Evolutionary conservation across 1,140 invertebrate genomes (phyloP).

Genomic region (Arctopsyche grandis): DNA sequence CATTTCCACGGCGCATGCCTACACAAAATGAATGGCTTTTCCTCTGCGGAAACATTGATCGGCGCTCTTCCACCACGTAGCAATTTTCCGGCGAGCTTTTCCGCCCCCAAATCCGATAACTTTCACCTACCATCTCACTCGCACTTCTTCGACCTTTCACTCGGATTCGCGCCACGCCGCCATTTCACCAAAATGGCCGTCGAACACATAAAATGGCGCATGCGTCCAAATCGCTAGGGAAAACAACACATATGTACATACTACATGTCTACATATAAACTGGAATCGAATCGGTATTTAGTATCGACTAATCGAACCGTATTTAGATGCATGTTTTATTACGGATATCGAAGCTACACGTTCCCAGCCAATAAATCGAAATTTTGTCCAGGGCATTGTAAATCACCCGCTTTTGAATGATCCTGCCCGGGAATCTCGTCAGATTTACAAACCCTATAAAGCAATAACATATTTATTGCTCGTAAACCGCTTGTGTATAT

Average conservation of each 20-base stretch:
- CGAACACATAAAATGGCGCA: conserved; percentile 3
- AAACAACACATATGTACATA: too few species aligned
- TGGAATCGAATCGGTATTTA: background rate
- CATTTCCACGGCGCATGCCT: conserved; percentile 41
- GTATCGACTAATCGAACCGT: background rate
- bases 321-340: conserved; percentile 23
- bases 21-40: conserved; percentile 50
- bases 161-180: conserved; percentile 5
- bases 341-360: background rate
- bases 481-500: conserved; percentile 40
- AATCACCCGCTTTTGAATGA: conserved; percentile 31
- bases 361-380: conserved; percentile 23
- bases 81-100: conserved; percentile 1
- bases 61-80: background rate
- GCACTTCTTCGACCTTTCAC: background rate
- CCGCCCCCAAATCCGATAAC: background rate
- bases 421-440: conserved; percentile 35
- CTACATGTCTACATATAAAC: background rate
- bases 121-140: conserved; percentile 6
- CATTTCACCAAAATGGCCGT: conserved; percentile 24
- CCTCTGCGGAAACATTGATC: conserved; percentile 52
- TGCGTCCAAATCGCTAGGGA: background rate
- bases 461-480: conserved; percentile 50
- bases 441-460: conserved; percentile 50
- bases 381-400: background rate